phyloP scores from a whole-genome alignment of 2,888 invertebrate species.

The Rhagonycha lutea region DNA sequence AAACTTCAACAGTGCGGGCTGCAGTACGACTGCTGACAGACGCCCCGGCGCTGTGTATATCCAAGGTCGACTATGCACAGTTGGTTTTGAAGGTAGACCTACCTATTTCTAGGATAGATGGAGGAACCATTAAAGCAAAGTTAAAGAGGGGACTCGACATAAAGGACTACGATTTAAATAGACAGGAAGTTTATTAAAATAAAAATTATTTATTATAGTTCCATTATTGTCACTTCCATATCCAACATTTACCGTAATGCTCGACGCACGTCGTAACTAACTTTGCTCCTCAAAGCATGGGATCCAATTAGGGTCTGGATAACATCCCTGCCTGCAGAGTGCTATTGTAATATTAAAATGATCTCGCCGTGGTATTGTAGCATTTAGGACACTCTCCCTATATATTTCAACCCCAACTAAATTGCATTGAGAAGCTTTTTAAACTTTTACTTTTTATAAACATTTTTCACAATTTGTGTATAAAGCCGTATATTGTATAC shows the following conservation, averaged over 20 bases:
- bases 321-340: slow-evolving; percentile 53
- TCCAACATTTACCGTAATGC: not conserved
- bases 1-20: slow-evolving; percentile 8
- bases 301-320: slow-evolving; percentile 19
- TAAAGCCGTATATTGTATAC: not conserved
- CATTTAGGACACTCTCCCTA: not conserved
- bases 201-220: not conserved
- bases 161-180: not conserved
- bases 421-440: not conserved
- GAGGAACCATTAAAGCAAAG: not conserved
- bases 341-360: slow-evolving; percentile 1
- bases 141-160: not conserved
- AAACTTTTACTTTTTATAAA: not conserved
- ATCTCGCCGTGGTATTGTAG: not conserved
- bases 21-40: slow-evolving; percentile 24
- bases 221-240: not conserved
- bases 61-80: slow-evolving; percentile 12
- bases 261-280: not conserved
- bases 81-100: not conserved
- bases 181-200: not conserved
- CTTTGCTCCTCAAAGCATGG: not conserved
- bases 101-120: slow-evolving; percentile 1
- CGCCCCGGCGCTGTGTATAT: slow-evolving; percentile 24
- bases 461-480: not conserved
- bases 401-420: not conserved